phyloP scores from a whole-genome alignment of 2,113 vertebrate genomes.

The Archocentrus centrarchus region DNA sequence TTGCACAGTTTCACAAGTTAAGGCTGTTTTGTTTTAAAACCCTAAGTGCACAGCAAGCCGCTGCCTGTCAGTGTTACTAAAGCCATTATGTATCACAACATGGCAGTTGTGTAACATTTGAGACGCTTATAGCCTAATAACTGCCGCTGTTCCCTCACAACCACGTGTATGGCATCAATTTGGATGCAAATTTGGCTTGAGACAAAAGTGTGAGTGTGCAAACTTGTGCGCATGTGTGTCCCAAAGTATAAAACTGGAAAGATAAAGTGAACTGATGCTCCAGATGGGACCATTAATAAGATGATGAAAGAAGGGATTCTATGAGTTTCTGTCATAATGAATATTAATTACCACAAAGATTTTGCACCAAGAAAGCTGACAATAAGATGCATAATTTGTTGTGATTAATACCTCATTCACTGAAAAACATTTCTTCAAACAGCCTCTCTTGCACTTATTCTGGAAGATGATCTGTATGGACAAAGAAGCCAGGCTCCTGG shows the following conservation, averaged over 20 bases:
- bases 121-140: background rate
- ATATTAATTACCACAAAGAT: conserved; percentile 66
- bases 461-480: conserved; percentile 29
- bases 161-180: background rate
- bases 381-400: conserved; percentile 57
- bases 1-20: conserved; percentile 25
- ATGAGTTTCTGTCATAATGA: conserved; percentile 68
- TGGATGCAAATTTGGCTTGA: conserved; percentile 8
- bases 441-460: conserved; percentile 19
- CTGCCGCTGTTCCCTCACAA: background rate
- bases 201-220: background rate
- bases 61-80: conserved; percentile 7
- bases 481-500: conserved; percentile 29
- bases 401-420: conserved; percentile 68
- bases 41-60: background rate
- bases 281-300: conserved; percentile 67
- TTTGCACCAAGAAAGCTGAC: conserved; percentile 57
- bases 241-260: conserved; percentile 11
- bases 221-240: background rate
- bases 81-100: conserved; percentile 13
- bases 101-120: conserved; percentile 19
- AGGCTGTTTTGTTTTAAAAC: conserved; percentile 14
- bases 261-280: conserved; percentile 54
- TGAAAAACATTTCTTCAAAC: conserved; percentile 54
- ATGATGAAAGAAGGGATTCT: conserved; percentile 53